These are phyloP conservation scores for Stenichneumon culpator DNA, from an alignment of 2,888 invertebrate genomes.

Conservation along the genomic window DNA sequence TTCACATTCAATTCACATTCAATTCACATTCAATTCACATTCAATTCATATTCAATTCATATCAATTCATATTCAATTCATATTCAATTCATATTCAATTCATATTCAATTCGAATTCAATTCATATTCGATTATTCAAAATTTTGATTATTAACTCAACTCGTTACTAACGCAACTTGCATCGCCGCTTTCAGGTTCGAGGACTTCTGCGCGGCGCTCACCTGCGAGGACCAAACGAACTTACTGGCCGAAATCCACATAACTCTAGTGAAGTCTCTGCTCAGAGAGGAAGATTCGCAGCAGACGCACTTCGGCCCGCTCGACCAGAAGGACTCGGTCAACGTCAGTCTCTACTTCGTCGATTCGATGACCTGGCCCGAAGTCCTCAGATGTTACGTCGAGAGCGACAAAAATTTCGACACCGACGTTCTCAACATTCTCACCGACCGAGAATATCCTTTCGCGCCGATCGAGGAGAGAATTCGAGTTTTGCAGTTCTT, in stretches of 20 bases:
- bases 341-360: conserved; percentile 96
- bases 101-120: no score
- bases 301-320: conserved; percentile 98
- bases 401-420: conserved; percentile 95
- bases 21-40: no score
- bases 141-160: no score
- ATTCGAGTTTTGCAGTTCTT: conserved; percentile 95
- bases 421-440: conserved; percentile 90
- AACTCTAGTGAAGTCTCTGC: conserved; percentile 95
- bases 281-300: conserved; percentile 97
- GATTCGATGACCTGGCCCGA: conserved; percentile 99
- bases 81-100: no score
- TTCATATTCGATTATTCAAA: no score
- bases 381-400: conserved; percentile 94
- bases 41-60: no score
- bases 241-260: conserved; percentile 97
- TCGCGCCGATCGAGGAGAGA: conserved; percentile 92
- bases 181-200: conserved; percentile 92
- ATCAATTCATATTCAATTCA: no score
- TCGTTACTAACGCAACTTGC: no score
- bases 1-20: no score
- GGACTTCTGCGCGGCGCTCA: conserved; percentile 97
- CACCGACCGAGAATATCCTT: conserved; percentile 94
- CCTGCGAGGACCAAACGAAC: conserved; percentile 96
- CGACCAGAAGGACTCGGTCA: conserved; percentile 99